Evolutionary conservation across 1,140 invertebrate genomes (phyloP), one percentile per base, ranked within the genome.

Genomic region (Diabrotica undecimpunctata): DNA sequence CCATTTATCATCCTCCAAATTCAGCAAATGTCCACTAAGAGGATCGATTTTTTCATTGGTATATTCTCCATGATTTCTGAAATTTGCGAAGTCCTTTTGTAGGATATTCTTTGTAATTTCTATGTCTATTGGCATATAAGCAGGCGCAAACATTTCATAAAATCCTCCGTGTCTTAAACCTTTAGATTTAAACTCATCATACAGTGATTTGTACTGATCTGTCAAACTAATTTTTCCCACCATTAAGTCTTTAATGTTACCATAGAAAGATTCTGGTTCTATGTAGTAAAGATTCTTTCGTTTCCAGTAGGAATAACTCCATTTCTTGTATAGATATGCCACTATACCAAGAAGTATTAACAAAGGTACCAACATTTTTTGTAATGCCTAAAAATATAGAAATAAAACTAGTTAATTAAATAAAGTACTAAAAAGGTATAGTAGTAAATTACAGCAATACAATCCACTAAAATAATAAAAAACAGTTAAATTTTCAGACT

Each of bases 21-120:
- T 69, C 58, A 86, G 80, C 38, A 87, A 68, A 54, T 83, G 79
- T 5, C 77, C 76, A 3, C 77, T 74, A 0, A 87, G 46, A 2
- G 78, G 72, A 64, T 85, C 82, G 0, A 69, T 70, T 62, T 82
- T 74, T 41, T 77, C 78, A 50, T 80, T 78, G 5, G 73, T 66
- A 9, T 77, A 75, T 10, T 80, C 7, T 5, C 79, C 80, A 56
- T 81, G 73, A 68, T 82, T 79, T 13, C 76, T 74, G 70, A 85
- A 86, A 69, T 76, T 73, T 2, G 70, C 41, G 46, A 84, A 84
- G 66, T 85, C 81, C 56, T 81, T 83, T 0, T 80, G 75, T 0
- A 84, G 36, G 9, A 85, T 74, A 0, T 71, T 41, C 64, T 79
- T 79, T 5, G 85, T 78, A 7, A 86, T 69, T 66, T 81, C 78